Conservation (phyloP, 1,140 invertebrate genomes). For the Tetramorium parvispinum region DNA sequence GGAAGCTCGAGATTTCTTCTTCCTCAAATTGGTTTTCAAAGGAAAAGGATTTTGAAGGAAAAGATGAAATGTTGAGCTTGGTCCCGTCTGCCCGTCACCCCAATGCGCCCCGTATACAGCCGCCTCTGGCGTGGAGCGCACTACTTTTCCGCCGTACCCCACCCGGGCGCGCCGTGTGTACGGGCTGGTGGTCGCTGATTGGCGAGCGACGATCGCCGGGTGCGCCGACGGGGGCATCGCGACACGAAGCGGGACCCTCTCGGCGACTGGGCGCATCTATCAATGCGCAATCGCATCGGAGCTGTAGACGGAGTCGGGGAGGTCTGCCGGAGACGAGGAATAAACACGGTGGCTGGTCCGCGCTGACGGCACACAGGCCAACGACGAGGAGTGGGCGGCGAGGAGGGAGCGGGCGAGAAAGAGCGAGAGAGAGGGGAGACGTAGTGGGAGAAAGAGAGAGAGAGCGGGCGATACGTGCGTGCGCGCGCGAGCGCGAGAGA, state of each 20-base stretch:
- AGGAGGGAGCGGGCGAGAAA: conserved; percentile 4
- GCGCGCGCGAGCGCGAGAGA: conserved; percentile 15
- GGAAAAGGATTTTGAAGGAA: too few relatives aligned
- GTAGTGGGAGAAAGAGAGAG: conserved; percentile 33
- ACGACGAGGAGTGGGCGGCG: conserved; percentile 73
- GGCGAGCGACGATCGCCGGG: conserved; percentile 53
- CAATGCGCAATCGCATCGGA: conserved; percentile 84
- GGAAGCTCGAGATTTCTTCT: too few relatives aligned
- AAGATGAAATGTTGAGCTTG: neutral
- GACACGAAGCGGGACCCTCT: conserved; percentile 74
- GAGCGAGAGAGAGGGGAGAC: neutral
- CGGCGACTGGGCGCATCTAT: conserved; percentile 76
- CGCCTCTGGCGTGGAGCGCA: conserved; percentile 69
- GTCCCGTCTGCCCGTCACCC: neutral
- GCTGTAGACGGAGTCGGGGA: conserved; percentile 78
- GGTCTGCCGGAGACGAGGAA: conserved; percentile 76
- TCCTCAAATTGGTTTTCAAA: too few relatives aligned
- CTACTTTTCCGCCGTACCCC: conserved; percentile 76
- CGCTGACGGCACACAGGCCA: conserved; percentile 58
- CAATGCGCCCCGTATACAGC: conserved; percentile 43
- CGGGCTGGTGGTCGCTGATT: conserved; percentile 63
- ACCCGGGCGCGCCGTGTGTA: conserved; percentile 59
- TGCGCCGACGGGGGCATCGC: conserved; percentile 58
- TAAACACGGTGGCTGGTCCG: conserved; percentile 81
- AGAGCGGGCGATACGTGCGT: conserved; percentile 14